Conservation (phyloP, 2,113 vertebrate genomes). For the Labeo rohita region DNA sequence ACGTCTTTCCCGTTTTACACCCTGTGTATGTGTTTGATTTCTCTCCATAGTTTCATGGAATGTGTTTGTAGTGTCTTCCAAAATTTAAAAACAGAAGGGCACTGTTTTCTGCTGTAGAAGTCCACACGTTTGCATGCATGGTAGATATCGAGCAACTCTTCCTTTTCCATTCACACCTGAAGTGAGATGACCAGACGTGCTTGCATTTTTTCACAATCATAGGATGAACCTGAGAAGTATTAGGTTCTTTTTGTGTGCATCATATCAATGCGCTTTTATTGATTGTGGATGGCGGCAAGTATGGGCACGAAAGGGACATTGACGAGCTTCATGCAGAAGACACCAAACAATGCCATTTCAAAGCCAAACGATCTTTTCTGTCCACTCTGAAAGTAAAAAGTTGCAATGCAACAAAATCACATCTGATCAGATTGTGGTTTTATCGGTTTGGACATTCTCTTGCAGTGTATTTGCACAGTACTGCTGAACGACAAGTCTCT, state of each 20-base stretch:
- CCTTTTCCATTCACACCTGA: not conserved
- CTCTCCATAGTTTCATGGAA: not conserved
- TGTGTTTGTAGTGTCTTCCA: not conserved
- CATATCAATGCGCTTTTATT: not conserved
- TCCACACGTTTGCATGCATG: not conserved
- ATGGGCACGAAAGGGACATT: not conserved
- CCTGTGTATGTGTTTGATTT: not conserved
- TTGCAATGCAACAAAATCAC: not conserved
- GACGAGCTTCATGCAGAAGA: not conserved
- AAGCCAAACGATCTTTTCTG: not conserved
- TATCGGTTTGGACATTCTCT: not conserved
- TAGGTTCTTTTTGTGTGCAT: not conserved
- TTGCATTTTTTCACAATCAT: not conserved
- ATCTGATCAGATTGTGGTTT: not conserved
- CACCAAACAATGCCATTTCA: not conserved
- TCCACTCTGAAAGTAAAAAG: not conserved
- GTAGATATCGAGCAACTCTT: not conserved
- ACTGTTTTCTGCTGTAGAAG: not conserved
- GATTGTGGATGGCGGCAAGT: not conserved
- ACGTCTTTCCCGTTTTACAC: constrained; percentile 3
- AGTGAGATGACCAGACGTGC: not conserved
- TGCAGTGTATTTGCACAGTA: not conserved
- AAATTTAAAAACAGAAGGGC: not conserved
- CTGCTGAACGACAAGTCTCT: not conserved
- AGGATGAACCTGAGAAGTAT: not conserved